These are phyloP conservation scores for Haliclystus octoradiatus DNA, from an alignment of 30 jellyfish, hydroid and myxozoan species.

Conservation along the genomic window DNA sequence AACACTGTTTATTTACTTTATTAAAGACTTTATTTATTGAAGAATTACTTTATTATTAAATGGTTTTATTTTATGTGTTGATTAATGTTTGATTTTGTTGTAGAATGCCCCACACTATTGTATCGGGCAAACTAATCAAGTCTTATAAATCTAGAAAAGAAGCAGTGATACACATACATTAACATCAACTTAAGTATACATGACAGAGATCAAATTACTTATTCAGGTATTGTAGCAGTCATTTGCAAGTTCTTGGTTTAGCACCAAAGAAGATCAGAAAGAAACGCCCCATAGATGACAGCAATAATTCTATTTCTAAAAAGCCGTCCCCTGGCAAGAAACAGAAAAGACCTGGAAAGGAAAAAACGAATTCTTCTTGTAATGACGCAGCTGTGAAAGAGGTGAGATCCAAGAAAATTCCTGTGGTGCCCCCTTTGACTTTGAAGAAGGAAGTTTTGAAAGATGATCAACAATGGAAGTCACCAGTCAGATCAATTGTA, in stretches of 20 bases:
- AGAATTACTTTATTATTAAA: neutral
- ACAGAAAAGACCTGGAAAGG: neutral
- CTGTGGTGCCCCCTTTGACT: conserved; percentile 41
- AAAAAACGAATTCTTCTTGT: neutral
- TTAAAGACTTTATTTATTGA: too few relatives aligned
- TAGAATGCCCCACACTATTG: neutral
- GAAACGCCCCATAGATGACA: conserved; percentile 8
- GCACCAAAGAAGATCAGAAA: conserved; percentile 58
- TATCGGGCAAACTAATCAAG: too few relatives aligned
- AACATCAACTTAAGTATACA: too few relatives aligned
- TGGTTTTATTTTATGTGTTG: neutral
- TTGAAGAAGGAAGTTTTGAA: conserved; percentile 6
- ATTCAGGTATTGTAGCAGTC: conserved; percentile 73
- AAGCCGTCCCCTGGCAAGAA: neutral
- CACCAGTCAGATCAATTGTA: too few relatives aligned
- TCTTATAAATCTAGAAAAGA: too few relatives aligned
- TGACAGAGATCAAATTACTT: too few relatives aligned
- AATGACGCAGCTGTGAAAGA: conserved; percentile 1
- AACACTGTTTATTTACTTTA: too few relatives aligned
- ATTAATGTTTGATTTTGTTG: neutral
- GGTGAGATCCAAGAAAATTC: neutral
- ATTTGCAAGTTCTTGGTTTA: conserved; percentile 79
- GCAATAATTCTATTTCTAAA: neutral
- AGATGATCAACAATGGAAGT: neutral
- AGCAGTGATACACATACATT: too few relatives aligned